Base-by-base conservation (phyloP, 2,797 vertebrate species). In the Platyrinchus mystaceus region DNA sequence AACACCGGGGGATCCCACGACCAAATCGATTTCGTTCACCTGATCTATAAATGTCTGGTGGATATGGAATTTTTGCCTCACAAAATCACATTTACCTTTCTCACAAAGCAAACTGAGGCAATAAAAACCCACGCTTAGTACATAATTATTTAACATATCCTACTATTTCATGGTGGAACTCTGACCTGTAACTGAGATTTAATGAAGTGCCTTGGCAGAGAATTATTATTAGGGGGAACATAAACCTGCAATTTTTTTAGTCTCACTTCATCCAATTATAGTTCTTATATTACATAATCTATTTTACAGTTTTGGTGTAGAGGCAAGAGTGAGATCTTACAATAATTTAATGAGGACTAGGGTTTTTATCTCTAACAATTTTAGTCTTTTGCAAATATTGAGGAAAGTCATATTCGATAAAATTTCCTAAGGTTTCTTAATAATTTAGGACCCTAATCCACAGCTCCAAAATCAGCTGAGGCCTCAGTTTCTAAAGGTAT, bases 81-180 rank as follows among this genome's bases (percentile, higher is more conserved):
- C 91, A 83, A 91, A 96, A 94, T 90, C 77, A 37, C 68, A 76
- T 94, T 86, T 95, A 81, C 58, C n/a, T 92, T 96, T 74, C 86
- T 82, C 85, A 69, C 86, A 28, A 88, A 94, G 82, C 77, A 84
- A 95, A 94, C 85, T 94, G 60, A 95, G 70, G 89, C 89, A 92
- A 70, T 82, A 62, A 56, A 95, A 82, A 87, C 70, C 49, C 13
- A 73, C 1, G 2, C 49, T 96, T 94, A 84, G 68, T 94, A 86
- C 80, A 84, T 94, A 94, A 95, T 96, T 95, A 95, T 95, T 96
- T 94, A 93, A 91, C 89, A 94, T 94, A 94, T 93, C 94, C 89
- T 95, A 89, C 68, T 90, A 96, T 96, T 97, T 97, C 92, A 90
- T 87, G 73, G 62, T 93, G 41, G 64, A 93, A 93, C 77, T 96